Evolutionary conservation across 2,797 vertebrate species (phyloP).

Genomic region (Takifugu ocellatus): DNA sequence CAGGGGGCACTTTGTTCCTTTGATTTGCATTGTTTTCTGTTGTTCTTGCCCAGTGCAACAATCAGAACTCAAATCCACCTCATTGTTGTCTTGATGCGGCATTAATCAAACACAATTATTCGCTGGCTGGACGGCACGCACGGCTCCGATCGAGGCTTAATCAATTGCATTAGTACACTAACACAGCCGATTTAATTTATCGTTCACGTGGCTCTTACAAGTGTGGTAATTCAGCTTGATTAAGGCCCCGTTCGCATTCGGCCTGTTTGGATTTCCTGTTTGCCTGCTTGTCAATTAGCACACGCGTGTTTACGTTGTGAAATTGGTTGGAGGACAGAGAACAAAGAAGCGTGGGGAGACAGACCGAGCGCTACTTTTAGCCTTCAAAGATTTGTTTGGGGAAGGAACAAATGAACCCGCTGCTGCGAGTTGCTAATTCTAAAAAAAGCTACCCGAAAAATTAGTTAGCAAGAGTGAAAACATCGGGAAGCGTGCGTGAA

Average conservation of each 20-base stretch:
- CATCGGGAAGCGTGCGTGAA: slow-evolving; percentile 1
- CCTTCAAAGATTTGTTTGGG: not conserved
- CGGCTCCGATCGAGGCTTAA: slow-evolving; percentile 32
- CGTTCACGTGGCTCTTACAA: slow-evolving; percentile 31
- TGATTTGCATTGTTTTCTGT: too few species aligned
- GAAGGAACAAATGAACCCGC: slow-evolving; percentile 21
- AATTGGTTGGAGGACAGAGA: slow-evolving; percentile 20
- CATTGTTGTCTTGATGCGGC: slow-evolving; percentile 30
- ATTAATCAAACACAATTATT: slow-evolving; percentile 46
- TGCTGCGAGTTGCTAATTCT: not conserved
- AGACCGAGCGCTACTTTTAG: slow-evolving; percentile 9
- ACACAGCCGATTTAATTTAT: slow-evolving; percentile 53
- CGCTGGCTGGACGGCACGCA: slow-evolving; percentile 29
- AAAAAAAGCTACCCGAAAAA: not conserved
- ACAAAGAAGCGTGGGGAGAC: slow-evolving; percentile 10
- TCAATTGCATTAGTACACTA: slow-evolving; percentile 49
- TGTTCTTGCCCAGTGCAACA: too few species aligned
- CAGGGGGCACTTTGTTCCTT: too few species aligned
- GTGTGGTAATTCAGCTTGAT: slow-evolving; percentile 54
- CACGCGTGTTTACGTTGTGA: slow-evolving; percentile 40
- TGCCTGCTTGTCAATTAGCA: slow-evolving; percentile 57
- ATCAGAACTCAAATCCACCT: slow-evolving; percentile 8
- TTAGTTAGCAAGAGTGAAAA: slow-evolving; percentile 11
- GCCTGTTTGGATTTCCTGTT: slow-evolving; percentile 44
- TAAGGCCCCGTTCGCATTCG: slow-evolving; percentile 38